Evolutionary conservation across 2,888 invertebrate genomes (phyloP).

Genomic region (Drosophila limbata): DNA sequence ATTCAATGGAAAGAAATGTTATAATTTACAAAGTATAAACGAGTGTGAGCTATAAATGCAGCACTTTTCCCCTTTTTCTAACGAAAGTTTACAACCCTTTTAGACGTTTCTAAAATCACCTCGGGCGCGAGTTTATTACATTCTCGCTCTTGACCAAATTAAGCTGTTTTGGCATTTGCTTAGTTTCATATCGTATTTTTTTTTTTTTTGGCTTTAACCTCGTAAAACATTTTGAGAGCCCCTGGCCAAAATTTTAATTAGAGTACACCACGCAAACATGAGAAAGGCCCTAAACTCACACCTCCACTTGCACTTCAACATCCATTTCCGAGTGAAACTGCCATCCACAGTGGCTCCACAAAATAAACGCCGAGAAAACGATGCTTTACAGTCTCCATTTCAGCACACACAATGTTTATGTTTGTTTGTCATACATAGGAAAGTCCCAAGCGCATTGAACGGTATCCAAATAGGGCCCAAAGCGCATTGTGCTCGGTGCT

Average conservation of each 20-base stretch:
- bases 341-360: conserved; percentile 2
- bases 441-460: conserved; percentile 74
- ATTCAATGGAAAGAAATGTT: not conserved
- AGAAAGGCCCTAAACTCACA: conserved; percentile 1
- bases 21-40: not conserved
- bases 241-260: conserved; percentile 73
- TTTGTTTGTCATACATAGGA: conserved; percentile 78
- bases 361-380: conserved; percentile 40
- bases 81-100: conserved; percentile 25
- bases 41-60: not conserved
- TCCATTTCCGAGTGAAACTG: not conserved
- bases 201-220: conserved; percentile 38
- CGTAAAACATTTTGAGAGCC: conserved; percentile 62
- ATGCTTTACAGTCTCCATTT: conserved; percentile 69
- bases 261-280: conserved; percentile 72
- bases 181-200: conserved; percentile 32
- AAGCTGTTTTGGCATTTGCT: conserved; percentile 62
- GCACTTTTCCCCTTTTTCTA: not conserved
- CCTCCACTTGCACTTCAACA: not conserved
- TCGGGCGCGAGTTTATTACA: conserved; percentile 67
- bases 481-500: conserved; percentile 61
- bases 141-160: conserved; percentile 61
- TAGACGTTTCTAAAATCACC: conserved; percentile 35
- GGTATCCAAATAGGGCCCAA: conserved; percentile 71
- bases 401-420: conserved; percentile 70